A percentile compares a stretch with the other conserved stretches of the same genome.
Conservation (phyloP, 2,888 invertebrate species). For the Ornithoptera priamus region DNA sequence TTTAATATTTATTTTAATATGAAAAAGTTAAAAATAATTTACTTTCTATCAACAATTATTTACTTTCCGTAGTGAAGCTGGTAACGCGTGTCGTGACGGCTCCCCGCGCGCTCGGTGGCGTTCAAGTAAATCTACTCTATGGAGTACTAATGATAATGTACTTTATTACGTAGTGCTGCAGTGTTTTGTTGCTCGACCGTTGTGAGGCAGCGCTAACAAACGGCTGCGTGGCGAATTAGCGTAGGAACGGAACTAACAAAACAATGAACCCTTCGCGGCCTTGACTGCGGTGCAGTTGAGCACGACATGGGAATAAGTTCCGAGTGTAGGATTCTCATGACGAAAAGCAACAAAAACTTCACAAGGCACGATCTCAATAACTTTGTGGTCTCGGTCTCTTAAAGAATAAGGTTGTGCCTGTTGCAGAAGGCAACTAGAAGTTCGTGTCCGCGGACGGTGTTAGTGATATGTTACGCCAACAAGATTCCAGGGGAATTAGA, state of each 20-base stretch:
- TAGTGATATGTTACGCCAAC: no score
- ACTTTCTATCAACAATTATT: conserved; percentile 19
- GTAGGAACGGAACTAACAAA: conserved; percentile 51
- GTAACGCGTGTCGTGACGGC: conserved; percentile 29
- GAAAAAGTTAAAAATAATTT: no score
- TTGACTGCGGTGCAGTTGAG: conserved; percentile 36
- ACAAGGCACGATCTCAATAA: no score
- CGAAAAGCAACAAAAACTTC: no score
- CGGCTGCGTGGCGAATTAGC: conserved; percentile 45
- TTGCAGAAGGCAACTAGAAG: no score
- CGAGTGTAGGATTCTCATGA: no score
- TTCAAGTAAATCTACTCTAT: conserved; percentile 38
- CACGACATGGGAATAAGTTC: no score
- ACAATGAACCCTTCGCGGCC: conserved; percentile 49
- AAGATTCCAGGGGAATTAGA: no score
- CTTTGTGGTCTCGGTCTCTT: no score
- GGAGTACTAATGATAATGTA: neutral
- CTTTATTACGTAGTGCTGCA: neutral
- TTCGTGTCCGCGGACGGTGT: no score
- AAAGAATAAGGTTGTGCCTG: no score
- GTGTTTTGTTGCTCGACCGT: neutral
- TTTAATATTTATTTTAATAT: no score
- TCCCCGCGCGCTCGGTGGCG: conserved; percentile 33
- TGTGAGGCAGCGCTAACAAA: conserved; percentile 32
- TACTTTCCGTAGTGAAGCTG: conserved; percentile 28